phyloP scores from a whole-genome alignment of 2,797 vertebrate species.

The Glyptemys insculpta region DNA sequence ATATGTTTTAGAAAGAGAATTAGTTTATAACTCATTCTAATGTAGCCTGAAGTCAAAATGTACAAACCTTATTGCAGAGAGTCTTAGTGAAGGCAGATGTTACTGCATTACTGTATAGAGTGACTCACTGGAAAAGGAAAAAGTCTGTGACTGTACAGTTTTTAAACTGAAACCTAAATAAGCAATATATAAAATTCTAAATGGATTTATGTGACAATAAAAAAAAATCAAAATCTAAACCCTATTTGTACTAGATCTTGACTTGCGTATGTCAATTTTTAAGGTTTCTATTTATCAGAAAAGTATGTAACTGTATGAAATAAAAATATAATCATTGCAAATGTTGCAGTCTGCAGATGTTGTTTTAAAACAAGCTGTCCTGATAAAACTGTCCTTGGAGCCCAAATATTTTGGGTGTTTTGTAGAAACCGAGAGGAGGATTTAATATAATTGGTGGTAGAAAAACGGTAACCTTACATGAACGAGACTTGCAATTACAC shows the following conservation, averaged over 20 bases:
- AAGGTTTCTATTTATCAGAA: not conserved
- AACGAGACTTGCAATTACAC: not conserved
- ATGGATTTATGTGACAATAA: not conserved
- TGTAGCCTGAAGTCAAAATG: not conserved
- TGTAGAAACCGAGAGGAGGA: not conserved
- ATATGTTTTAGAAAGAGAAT: not conserved
- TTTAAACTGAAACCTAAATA: not conserved
- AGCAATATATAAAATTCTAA: not conserved
- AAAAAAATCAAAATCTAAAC: accelerated
- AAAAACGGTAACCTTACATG: not conserved
- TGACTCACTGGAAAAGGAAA: not conserved
- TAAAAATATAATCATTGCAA: not conserved
- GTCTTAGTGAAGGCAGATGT: not conserved
- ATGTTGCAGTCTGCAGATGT: not conserved
- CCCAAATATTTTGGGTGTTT: not conserved
- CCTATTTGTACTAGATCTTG: not conserved
- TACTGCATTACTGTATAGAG: not conserved
- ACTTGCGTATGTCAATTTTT: not conserved
- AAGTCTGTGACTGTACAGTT: not conserved
- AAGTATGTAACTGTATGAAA: not conserved
- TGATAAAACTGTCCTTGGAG: not conserved
- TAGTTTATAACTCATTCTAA: not conserved
- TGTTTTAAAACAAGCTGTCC: not conserved
- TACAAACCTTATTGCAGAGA: not conserved
- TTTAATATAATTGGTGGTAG: not conserved